These are phyloP conservation scores for Ptilonorhynchus violaceus DNA, from an alignment of 2,113 vertebrate species.

Conservation along the genomic window DNA sequence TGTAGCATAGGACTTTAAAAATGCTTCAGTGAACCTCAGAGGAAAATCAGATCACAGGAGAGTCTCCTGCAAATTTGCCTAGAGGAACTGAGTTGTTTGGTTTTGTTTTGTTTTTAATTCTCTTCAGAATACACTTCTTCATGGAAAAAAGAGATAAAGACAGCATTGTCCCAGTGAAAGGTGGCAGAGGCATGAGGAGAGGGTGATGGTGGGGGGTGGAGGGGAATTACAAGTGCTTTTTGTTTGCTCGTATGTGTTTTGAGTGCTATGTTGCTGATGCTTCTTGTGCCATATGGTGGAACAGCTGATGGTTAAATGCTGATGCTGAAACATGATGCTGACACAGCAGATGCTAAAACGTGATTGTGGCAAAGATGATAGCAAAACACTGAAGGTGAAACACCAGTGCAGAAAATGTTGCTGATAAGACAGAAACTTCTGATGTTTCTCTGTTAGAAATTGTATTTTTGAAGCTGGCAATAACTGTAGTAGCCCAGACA, in stretches of 20 bases:
- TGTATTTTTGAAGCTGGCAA: neutral
- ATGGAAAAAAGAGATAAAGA: neutral
- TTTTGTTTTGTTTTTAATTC: neutral
- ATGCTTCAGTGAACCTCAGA: conserved; percentile 26
- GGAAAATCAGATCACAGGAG: neutral
- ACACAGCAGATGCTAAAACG: conserved; percentile 58
- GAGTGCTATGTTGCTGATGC: conserved; percentile 28
- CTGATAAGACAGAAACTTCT: neutral
- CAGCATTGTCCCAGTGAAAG: neutral
- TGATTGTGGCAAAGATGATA: conserved; percentile 43
- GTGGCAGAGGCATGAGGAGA: neutral
- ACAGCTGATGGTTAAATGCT: conserved; percentile 70
- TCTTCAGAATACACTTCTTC: neutral
- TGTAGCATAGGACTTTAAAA: neutral
- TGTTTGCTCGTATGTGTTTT: neutral
- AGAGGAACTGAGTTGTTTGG: neutral
- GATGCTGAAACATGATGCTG: conserved; percentile 62
- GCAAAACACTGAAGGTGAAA: conserved; percentile 59
- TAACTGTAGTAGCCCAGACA: neutral
- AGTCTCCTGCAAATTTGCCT: neutral
- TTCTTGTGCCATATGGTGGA: conserved; percentile 61
- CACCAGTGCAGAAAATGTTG: neutral
- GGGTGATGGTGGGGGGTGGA: neutral
- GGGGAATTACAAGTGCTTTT: neutral
- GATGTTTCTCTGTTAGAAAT: neutral